These are phyloP conservation scores for Sardina pilchardus DNA, from an alignment of 2,113 vertebrate genomes.

Conservation along the genomic window DNA sequence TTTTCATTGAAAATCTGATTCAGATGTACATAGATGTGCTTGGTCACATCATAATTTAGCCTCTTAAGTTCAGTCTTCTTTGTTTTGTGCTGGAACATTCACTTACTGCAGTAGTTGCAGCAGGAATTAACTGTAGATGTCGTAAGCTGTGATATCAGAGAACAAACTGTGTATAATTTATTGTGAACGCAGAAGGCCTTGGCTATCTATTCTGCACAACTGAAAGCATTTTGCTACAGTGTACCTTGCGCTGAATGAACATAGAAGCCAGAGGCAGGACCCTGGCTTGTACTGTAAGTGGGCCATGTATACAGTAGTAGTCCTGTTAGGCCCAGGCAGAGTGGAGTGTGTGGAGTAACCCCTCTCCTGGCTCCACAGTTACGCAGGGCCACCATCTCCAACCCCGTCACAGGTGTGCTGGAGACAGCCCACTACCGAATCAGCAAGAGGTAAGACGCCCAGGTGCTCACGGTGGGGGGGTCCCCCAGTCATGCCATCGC, in stretches of 20 bases:
- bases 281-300: not conserved
- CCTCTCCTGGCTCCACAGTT: slow-evolving; percentile 94
- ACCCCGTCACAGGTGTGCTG: slow-evolving; percentile 97
- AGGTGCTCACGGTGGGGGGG: not conserved
- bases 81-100: too few relatives aligned
- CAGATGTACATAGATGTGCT: not conserved
- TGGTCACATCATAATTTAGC: not conserved
- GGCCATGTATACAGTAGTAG: not conserved
- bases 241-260: not conserved
- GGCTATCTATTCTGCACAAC: not conserved
- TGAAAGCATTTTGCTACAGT: not conserved
- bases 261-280: not conserved
- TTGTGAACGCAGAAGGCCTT: not conserved
- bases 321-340: not conserved
- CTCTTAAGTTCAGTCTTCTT: not conserved
- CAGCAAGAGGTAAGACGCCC: slow-evolving; percentile 96
- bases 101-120: not conserved
- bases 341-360: slow-evolving; percentile 71
- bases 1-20: too few relatives aligned
- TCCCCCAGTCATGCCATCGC: not conserved
- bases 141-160: not conserved
- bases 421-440: slow-evolving; percentile 99
- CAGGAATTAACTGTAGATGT: not conserved
- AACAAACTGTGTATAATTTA: not conserved
- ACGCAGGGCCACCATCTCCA: slow-evolving; percentile 99